Percentiles rank a stretch among this genome's conserved stretches.
These are phyloP conservation scores for Zelleria hepariella DNA, from an alignment of 2,888 invertebrate species.

Conservation along the genomic window DNA sequence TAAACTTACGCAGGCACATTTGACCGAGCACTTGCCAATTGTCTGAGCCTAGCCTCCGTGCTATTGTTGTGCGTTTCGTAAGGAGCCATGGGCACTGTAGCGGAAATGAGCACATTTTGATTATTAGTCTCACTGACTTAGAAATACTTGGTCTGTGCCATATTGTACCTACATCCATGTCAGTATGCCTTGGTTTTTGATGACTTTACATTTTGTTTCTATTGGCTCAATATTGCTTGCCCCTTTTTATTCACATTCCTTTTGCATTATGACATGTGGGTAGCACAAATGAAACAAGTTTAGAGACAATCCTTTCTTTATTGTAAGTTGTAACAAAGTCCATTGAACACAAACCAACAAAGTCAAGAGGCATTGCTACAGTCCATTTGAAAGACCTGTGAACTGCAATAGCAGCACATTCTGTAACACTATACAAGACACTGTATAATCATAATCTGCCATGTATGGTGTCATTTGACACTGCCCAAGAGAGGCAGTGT, in stretches of 20 bases:
- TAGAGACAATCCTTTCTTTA: neutral
- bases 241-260: neutral
- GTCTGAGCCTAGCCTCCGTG: slow-evolving; percentile 50
- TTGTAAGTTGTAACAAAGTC: neutral
- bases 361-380: neutral
- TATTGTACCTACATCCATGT: neutral
- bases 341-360: neutral
- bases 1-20: slow-evolving; percentile 55
- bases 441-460: slow-evolving; percentile 5
- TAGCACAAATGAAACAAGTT: neutral
- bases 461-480: neutral
- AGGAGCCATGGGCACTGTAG: slow-evolving; percentile 43
- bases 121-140: neutral
- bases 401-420: slow-evolving; percentile 23
- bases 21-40: slow-evolving; percentile 51
- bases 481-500: neutral
- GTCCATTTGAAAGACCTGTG: neutral
- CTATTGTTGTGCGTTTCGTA: slow-evolving; percentile 60
- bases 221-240: neutral
- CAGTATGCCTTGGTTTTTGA: neutral
- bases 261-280: neutral
- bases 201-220: too few species aligned
- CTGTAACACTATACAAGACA: slow-evolving; percentile 18
- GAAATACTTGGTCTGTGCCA: neutral
- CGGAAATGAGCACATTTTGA: slow-evolving; percentile 33